Evolutionary conservation across 2,797 vertebrate species (phyloP).

Genomic region (Furcifer pardalis): DNA sequence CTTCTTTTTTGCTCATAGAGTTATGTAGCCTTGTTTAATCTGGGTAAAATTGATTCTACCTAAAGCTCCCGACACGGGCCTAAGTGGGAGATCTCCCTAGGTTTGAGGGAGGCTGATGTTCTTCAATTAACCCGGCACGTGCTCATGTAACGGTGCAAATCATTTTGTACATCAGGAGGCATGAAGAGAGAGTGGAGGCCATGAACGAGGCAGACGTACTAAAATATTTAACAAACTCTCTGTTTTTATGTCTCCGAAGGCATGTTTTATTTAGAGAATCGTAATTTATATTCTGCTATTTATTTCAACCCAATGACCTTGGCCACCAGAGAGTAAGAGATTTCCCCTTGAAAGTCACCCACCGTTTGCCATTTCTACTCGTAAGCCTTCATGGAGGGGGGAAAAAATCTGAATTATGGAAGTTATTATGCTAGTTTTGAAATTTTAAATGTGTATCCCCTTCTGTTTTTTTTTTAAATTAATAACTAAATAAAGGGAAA

Average conservation of each 20-base stretch:
- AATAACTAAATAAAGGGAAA: constrained; percentile 37
- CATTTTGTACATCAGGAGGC: constrained; percentile 56
- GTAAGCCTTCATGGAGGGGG: constrained; percentile 17
- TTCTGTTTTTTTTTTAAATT: not conserved
- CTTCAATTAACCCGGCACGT: constrained; percentile 66
- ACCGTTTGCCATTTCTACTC: constrained; percentile 51
- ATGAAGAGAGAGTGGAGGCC: constrained; percentile 29
- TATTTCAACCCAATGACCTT: not conserved
- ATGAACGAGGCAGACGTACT: constrained; percentile 41
- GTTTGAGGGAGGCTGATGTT: constrained; percentile 59
- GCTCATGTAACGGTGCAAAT: constrained; percentile 69
- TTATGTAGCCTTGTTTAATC: constrained; percentile 64
- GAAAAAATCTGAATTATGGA: not conserved
- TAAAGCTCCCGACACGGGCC: constrained; percentile 62
- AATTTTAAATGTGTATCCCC: too few species aligned
- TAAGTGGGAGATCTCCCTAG: constrained; percentile 65
- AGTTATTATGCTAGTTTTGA: not conserved
- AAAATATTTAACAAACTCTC: constrained; percentile 73
- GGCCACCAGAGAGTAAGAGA: not conserved
- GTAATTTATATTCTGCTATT: constrained; percentile 9
- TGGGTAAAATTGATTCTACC: constrained; percentile 70
- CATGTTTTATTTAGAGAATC: constrained; percentile 47
- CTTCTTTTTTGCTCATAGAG: constrained; percentile 51
- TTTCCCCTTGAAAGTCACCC: constrained; percentile 1
- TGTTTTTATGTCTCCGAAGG: constrained; percentile 25